phyloP scores from a whole-genome alignment of 2,113 vertebrate genomes.

The Delphinapterus leucas region DNA sequence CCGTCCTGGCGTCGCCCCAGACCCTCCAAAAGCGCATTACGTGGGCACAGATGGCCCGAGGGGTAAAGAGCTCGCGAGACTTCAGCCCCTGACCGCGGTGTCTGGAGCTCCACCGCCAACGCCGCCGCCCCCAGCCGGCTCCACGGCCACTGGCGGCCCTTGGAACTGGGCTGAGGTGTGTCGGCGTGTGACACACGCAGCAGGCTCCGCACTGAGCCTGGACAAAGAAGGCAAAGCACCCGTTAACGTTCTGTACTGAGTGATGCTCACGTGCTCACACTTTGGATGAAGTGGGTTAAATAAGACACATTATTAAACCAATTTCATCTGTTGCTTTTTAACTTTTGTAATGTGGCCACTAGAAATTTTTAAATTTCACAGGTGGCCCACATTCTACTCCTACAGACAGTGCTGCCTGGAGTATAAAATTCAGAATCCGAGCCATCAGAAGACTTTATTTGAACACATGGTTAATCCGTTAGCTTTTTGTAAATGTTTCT shows the following conservation, averaged over 20 bases:
- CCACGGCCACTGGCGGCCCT: background rate
- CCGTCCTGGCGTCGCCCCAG: background rate
- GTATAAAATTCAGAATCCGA: constrained; percentile 9
- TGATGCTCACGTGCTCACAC: background rate
- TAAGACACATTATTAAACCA: background rate
- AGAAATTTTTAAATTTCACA: background rate
- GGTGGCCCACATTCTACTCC: background rate
- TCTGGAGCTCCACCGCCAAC: background rate
- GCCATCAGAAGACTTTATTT: constrained; percentile 15
- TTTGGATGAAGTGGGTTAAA: background rate
- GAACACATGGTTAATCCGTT: constrained; percentile 47
- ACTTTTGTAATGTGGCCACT: background rate
- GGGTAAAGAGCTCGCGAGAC: background rate
- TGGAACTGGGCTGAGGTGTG: background rate
- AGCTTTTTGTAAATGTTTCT: constrained; percentile 48
- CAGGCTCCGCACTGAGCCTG: background rate
- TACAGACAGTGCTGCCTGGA: background rate
- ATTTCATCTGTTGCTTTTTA: background rate
- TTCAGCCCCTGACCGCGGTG: accelerated
- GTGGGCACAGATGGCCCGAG: background rate
- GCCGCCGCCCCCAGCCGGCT: background rate
- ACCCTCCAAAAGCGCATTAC: background rate
- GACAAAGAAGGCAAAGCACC: background rate
- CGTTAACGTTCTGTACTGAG: background rate
- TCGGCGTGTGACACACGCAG: background rate